Evolutionary conservation across 2,113 vertebrate species (phyloP).

Genomic region (Narcine bancroftii): DNA sequence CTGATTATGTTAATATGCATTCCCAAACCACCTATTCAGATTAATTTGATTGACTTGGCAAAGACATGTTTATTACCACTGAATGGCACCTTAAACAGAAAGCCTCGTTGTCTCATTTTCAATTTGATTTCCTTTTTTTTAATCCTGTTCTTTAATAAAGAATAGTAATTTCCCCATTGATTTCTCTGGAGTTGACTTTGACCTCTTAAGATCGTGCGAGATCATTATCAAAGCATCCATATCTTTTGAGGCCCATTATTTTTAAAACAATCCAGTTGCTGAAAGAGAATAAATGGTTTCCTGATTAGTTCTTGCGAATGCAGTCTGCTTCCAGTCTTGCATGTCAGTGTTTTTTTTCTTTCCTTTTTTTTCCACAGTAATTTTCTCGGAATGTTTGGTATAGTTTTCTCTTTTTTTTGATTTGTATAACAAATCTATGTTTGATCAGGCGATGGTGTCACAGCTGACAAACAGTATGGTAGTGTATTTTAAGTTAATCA

Average conservation of each 20-base stretch:
- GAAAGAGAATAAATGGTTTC: constrained; percentile 44
- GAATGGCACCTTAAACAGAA: neutral
- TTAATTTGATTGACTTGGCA: neutral
- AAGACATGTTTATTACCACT: neutral
- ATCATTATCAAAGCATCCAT: constrained; percentile 43
- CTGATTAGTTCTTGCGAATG: constrained; percentile 38
- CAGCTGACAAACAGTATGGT: constrained; percentile 33
- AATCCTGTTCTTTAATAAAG: neutral
- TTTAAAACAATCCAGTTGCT: constrained; percentile 40
- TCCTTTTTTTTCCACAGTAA: constrained; percentile 33
- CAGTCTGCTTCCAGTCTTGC: constrained; percentile 41
- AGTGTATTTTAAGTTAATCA: constrained; percentile 33
- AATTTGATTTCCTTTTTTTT: neutral
- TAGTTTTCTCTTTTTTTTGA: constrained; percentile 35
- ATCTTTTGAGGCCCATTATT: constrained; percentile 41
- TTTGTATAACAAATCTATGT: constrained; percentile 26
- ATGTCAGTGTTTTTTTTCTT: constrained; percentile 34
- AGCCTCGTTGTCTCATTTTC: neutral
- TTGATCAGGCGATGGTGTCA: constrained; percentile 26
- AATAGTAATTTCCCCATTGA: neutral
- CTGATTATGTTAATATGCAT: neutral
- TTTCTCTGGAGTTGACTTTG: constrained; percentile 40
- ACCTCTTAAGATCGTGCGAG: constrained; percentile 40
- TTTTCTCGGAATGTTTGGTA: constrained; percentile 30
- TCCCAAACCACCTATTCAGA: neutral